These are phyloP conservation scores for Platalea minor DNA, from an alignment of 2,797 vertebrate species.

Conservation along the genomic window DNA sequence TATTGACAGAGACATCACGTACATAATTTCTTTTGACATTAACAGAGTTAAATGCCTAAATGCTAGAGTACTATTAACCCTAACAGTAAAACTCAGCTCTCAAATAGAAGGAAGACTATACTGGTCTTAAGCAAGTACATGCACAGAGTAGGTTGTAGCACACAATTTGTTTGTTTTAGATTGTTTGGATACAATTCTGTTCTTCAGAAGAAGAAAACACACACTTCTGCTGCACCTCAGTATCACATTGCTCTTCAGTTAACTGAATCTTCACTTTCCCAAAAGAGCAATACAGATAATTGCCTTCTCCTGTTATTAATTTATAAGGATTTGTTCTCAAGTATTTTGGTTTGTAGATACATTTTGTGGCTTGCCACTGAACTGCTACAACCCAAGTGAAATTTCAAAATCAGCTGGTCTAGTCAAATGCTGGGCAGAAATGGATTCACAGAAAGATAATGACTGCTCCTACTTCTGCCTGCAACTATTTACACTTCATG, in stretches of 20 bases:
- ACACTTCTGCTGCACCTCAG: neutral
- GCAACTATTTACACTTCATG: neutral
- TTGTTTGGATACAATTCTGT: neutral
- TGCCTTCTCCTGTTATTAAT: conserved; percentile 42
- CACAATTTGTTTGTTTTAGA: neutral
- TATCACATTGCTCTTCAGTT: neutral
- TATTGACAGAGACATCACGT: neutral
- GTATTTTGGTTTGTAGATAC: neutral
- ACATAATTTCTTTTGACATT: fast-evolving
- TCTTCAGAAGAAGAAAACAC: neutral
- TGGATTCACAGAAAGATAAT: neutral
- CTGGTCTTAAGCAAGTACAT: neutral
- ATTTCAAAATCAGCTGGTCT: neutral
- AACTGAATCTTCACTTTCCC: neutral
- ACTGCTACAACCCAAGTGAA: neutral
- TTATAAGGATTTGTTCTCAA: neutral
- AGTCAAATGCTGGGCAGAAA: neutral
- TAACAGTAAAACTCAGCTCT: neutral
- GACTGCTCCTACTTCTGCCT: neutral
- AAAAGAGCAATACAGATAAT: neutral
- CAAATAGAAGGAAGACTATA: neutral
- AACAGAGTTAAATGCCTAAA: neutral
- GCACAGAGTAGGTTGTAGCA: fast-evolving
- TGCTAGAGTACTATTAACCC: fast-evolving
- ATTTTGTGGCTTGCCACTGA: neutral